Percentiles rank a stretch among this genome's conserved stretches.
These are phyloP conservation scores for Theonella swinhoei DNA, from an alignment of 37 sponge, comb jelly and placozoan genomes.

Conservation along the genomic window DNA sequence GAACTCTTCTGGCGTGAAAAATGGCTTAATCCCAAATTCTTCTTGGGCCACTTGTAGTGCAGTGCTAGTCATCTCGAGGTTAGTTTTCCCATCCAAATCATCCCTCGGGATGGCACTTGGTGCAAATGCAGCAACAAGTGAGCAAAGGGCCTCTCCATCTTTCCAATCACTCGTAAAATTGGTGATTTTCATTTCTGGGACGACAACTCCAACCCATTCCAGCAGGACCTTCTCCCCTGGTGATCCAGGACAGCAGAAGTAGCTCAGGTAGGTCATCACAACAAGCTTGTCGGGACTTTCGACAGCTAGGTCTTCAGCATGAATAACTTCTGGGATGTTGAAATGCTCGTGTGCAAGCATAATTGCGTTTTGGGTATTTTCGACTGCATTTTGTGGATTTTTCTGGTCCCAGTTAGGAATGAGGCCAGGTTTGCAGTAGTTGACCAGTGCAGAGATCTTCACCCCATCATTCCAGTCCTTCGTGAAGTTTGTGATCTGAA, in stretches of 20 bases:
- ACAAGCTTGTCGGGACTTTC: constrained; percentile 60
- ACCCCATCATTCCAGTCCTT: constrained; percentile 71
- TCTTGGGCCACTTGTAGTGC: constrained; percentile 54
- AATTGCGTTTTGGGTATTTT: constrained; percentile 50
- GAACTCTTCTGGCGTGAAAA: constrained; percentile 52
- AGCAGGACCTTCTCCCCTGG: constrained; percentile 49
- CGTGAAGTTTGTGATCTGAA: constrained; percentile 43
- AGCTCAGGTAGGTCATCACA: constrained; percentile 71
- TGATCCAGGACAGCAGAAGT: constrained; percentile 64
- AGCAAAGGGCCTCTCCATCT: constrained; percentile 56
- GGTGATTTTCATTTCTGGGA: constrained; percentile 21
- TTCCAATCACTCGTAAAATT: constrained; percentile 52
- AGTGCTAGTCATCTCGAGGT: constrained; percentile 31
- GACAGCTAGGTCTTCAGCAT: constrained; percentile 44
- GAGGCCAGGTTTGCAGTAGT: constrained; percentile 65
- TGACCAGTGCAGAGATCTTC: constrained; percentile 48
- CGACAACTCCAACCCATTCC: constrained; percentile 14
- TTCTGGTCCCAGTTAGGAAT: constrained; percentile 35
- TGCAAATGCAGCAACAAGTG: constrained; percentile 46
- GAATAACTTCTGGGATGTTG: constrained; percentile 51
- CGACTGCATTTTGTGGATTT: constrained; percentile 29
- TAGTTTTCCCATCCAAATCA: constrained; percentile 45
- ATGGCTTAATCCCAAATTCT: constrained; percentile 21
- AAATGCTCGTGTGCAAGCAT: constrained; percentile 54
- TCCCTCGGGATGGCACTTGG: constrained; percentile 48